Percentiles rank a stretch among this genome's conserved stretches.
Evolutionary conservation across 2,797 vertebrate genomes (phyloP).

Genomic region (Pantherophis vulpinus): DNA sequence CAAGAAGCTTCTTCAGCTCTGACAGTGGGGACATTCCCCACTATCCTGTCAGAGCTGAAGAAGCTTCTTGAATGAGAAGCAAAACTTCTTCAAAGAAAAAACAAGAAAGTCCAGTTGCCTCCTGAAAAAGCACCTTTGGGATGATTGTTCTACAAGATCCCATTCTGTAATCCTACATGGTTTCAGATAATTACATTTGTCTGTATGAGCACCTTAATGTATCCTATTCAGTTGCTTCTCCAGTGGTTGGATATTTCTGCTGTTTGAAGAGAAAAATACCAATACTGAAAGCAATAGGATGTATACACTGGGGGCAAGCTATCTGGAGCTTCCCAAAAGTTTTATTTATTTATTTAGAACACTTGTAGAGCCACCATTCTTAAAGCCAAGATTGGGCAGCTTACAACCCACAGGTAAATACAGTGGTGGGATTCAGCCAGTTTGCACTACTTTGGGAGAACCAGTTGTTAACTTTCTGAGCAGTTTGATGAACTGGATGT

Average conservation of each 20-base stretch:
- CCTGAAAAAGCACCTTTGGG: no score
- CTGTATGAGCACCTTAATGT: background rate
- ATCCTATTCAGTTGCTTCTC: background rate
- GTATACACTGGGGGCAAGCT: background rate
- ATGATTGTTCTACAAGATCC: background rate
- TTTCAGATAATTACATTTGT: background rate
- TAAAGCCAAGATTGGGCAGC: background rate
- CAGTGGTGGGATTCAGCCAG: no score
- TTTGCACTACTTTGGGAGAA: no score
- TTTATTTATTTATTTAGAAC: background rate
- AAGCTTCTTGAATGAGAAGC: no score
- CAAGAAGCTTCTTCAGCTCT: no score
- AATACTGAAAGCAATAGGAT: background rate
- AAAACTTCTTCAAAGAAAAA: no score
- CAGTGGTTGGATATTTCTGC: background rate
- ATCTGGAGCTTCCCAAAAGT: background rate
- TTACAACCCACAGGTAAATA: background rate
- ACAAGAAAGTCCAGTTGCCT: no score
- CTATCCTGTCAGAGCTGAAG: no score
- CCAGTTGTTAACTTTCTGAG: no score
- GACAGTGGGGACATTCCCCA: no score
- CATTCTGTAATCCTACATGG: background rate
- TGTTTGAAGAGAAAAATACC: background rate
- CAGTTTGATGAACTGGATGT: no score
- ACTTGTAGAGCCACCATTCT: background rate